These are phyloP conservation scores for Polypedilum pembai DNA, from an alignment of 1,140 invertebrate genomes.

Conservation along the genomic window DNA sequence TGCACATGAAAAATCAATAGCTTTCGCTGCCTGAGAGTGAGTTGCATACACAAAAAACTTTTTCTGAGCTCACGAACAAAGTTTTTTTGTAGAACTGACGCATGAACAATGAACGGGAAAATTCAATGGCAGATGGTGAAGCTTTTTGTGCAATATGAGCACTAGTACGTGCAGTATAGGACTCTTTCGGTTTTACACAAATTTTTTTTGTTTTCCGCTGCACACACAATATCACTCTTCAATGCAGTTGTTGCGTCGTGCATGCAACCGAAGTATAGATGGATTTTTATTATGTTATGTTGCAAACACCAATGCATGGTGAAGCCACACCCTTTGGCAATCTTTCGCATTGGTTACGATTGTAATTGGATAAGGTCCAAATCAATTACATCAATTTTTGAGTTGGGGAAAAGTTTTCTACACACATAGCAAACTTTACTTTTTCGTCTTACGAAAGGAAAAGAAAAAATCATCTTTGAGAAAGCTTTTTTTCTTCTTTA, in stretches of 20 bases:
- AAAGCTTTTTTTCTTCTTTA: not conserved
- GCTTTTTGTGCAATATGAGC: not conserved
- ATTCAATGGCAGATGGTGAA: slow-evolving; percentile 25
- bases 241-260: slow-evolving; percentile 25
- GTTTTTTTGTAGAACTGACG: slow-evolving; percentile 13
- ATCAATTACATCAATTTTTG: slow-evolving; percentile 21
- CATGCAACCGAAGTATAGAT: slow-evolving; percentile 22
- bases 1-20: slow-evolving; percentile 22
- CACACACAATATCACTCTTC: slow-evolving; percentile 21
- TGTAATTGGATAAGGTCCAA: slow-evolving; percentile 27
- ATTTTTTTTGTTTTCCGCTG: slow-evolving; percentile 22
- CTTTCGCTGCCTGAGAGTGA: not conserved
- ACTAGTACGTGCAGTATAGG: not conserved
- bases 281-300: slow-evolving; percentile 16
- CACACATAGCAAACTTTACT: not conserved
- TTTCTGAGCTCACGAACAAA: not conserved
- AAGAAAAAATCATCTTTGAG: not conserved
- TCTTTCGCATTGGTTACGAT: slow-evolving; percentile 21
- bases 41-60: not conserved
- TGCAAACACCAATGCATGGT: not conserved
- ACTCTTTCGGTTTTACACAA: not conserved
- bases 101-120: slow-evolving; percentile 19
- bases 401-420: not conserved
- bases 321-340: slow-evolving; percentile 28
- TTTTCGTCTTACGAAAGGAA: not conserved